phyloP scores from a whole-genome alignment of 2,797 vertebrate genomes.

The Petrocephalus sullivani region DNA sequence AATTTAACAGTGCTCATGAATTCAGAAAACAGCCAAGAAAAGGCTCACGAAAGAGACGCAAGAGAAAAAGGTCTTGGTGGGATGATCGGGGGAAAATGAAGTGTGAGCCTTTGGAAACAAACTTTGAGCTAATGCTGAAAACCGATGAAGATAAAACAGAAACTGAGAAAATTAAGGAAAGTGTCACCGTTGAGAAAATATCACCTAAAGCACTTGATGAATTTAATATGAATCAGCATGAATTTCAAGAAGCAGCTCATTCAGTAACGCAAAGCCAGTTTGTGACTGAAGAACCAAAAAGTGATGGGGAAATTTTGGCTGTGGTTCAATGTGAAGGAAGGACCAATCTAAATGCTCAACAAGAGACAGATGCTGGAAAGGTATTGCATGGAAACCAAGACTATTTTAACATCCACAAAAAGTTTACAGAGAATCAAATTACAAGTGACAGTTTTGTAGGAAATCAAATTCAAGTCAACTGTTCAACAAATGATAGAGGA shows the following conservation, averaged over 20 bases:
- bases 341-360: not conserved
- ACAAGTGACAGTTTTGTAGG: not conserved
- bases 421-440: not conserved
- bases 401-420: not conserved
- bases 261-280: not conserved
- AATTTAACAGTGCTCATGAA: not conserved
- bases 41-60: constrained; percentile 19
- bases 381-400: not conserved
- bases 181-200: not conserved
- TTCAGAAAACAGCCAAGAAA: constrained; percentile 2
- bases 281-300: not conserved
- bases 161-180: not conserved
- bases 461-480: not conserved
- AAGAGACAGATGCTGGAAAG: not conserved
- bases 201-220: not conserved
- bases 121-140: not conserved
- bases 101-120: not conserved
- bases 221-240: not conserved
- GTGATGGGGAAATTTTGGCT: not conserved
- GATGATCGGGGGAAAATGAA: constrained; percentile 28
- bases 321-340: not conserved
- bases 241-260: not conserved
- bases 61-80: constrained; percentile 31
- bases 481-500: not conserved
- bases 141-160: constrained; percentile 5